Conservation (phyloP, 2,113 vertebrate species). For the Pseudorhombus dupliciocellatus region DNA sequence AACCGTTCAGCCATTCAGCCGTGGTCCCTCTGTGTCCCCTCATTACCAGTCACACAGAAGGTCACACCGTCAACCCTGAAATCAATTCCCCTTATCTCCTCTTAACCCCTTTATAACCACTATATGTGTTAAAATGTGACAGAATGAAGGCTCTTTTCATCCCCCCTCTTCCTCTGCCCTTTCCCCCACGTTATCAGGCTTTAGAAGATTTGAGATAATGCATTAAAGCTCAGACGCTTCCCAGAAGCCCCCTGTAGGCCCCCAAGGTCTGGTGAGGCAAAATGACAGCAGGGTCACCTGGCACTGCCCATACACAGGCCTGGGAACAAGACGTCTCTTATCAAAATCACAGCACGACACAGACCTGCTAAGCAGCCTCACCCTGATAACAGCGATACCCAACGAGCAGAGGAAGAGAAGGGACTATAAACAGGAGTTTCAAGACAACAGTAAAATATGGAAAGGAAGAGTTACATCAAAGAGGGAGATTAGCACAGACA, state of each 20-base stretch:
- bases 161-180: slow-evolving; percentile 27
- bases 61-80: slow-evolving; percentile 17
- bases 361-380: slow-evolving; percentile 50
- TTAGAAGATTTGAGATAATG: slow-evolving; percentile 54
- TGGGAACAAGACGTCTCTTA: slow-evolving; percentile 61
- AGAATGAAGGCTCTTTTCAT: slow-evolving; percentile 15
- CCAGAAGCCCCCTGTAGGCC: slow-evolving; percentile 35
- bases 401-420: slow-evolving; percentile 27
- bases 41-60: slow-evolving; percentile 26
- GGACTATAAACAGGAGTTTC: slow-evolving; percentile 1
- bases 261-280: slow-evolving; percentile 29
- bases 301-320: neutral
- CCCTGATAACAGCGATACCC: slow-evolving; percentile 63
- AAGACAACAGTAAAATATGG: slow-evolving; percentile 39
- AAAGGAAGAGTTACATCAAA: slow-evolving; percentile 59
- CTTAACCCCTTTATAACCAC: slow-evolving; percentile 40
- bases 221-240: slow-evolving; percentile 34
- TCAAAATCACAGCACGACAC: slow-evolving; percentile 64
- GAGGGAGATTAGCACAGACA: slow-evolving; percentile 35
- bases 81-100: slow-evolving; percentile 40
- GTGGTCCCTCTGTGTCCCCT: slow-evolving; percentile 35
- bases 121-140: slow-evolving; percentile 30
- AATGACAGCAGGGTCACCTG: slow-evolving; percentile 48
- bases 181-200: slow-evolving; percentile 55
- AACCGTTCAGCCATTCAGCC: slow-evolving; percentile 27